These are phyloP conservation scores for Pogona vitticeps DNA, from an alignment of 2,113 vertebrate genomes.

Conservation along the genomic window DNA sequence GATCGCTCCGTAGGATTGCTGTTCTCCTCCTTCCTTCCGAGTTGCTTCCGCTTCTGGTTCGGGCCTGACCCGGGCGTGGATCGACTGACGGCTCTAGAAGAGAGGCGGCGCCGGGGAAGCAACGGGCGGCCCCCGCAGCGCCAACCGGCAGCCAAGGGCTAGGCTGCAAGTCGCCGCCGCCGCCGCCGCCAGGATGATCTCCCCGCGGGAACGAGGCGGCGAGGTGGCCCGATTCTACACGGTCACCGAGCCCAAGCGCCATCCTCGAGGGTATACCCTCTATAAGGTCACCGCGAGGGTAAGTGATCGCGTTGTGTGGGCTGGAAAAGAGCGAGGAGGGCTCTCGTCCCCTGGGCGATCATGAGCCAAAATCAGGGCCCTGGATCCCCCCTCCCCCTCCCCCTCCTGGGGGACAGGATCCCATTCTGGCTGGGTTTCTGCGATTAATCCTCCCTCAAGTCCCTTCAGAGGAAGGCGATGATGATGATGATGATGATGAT, in stretches of 20 bases:
- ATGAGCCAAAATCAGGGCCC: background rate
- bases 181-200: constrained; percentile 82
- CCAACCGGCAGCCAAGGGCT: constrained; percentile 72
- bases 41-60: background rate
- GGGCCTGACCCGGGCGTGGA: constrained; percentile 54
- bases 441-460: background rate
- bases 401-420: too few relatives aligned
- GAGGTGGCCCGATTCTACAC: constrained; percentile 97
- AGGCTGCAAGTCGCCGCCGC: too few relatives aligned
- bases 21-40: background rate
- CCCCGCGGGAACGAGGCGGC: constrained; percentile 82
- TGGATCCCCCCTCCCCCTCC: too few relatives aligned
- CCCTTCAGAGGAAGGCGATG: too few relatives aligned
- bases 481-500: too few relatives aligned
- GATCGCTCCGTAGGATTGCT: background rate
- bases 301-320: constrained; percentile 64
- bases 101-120: background rate
- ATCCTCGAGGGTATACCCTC: constrained; percentile 90
- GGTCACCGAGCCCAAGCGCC: constrained; percentile 92
- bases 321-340: background rate
- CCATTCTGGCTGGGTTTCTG: background rate
- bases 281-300: constrained; percentile 97
- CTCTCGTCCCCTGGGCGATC: background rate
- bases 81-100: background rate
- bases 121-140: constrained; percentile 13